Base-by-base conservation (phyloP, 2,797 vertebrate genomes). In the Ciconia nigra region DNA sequence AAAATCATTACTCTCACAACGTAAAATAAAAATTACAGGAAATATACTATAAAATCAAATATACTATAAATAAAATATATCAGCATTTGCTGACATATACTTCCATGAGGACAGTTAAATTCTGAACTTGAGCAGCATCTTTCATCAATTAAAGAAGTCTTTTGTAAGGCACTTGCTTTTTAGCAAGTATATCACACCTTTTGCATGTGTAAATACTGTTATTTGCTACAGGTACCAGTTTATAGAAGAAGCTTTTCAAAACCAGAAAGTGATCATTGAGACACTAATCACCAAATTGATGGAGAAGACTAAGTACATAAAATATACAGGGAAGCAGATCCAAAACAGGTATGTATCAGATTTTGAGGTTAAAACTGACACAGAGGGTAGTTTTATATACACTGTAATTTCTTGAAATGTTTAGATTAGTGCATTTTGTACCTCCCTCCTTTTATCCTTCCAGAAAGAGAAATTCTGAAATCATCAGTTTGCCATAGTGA, bases 181-280 rank as follows among this genome's bases (percentile, higher is more conserved):
- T 90, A 33, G 44, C 12, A 47, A 61, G 28, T 63, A 1, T 67
- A 13, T 80, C 24, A 24, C 10, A 67, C 8, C 5, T 87, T 83
- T 71, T 65, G 21, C 15, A 28, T 65, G 19, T 70, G 41, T 89
- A 77, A 91, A 52, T 90, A 39, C 15, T 87, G 9, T 65, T 95
- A 63, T 94, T 94, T 93, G 26, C 84, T 96, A 46, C 83, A 98
- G 98, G 95, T 99, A 99, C 74, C 99, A 99, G 96, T 99, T 99
- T 98, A 98, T 99, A 96, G 99, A 99, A 96, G 99, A 99, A 97
- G 99, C 99, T 5, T 99, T 99, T 98, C 99, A 99, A 94, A 99
- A 99, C 97, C 99, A 99, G 98, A 99, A 98, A 96, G 99, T 99
- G 93, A 99, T 99, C 92, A 98, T 99, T 96, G 99, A 99, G 96